phyloP scores from a whole-genome alignment of 1,140 invertebrate genomes.

The Hypsibius dujardini region DNA sequence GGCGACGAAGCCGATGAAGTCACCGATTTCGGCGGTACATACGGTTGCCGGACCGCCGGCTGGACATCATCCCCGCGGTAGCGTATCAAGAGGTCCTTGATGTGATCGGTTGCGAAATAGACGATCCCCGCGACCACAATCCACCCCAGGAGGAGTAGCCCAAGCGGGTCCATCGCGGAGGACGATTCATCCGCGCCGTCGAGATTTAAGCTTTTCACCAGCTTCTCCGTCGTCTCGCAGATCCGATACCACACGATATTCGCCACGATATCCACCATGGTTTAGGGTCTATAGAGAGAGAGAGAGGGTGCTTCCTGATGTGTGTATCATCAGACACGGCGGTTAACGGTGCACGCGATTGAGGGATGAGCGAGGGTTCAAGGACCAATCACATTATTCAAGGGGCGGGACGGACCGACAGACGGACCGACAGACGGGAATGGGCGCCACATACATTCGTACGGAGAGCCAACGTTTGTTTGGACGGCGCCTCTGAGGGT shows the following conservation, averaged over 20 bases:
- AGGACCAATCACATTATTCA: too few species aligned
- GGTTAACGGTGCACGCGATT: too few species aligned
- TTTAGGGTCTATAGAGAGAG: neutral
- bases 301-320: too few species aligned
- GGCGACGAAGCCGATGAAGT: neutral
- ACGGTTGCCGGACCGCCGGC: neutral
- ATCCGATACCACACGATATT: neutral
- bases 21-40: neutral
- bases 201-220: neutral
- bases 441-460: too few species aligned
- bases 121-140: neutral
- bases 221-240: neutral
- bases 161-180: neutral
- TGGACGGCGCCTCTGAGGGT: too few species aligned
- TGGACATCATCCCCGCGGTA: neutral
- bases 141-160: neutral
- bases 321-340: too few species aligned
- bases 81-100: neutral
- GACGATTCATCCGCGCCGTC: neutral
- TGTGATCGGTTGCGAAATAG: slow-evolving; percentile 5
- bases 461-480: too few species aligned
- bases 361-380: too few species aligned
- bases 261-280: neutral
- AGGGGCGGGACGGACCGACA: too few species aligned
- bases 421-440: too few species aligned